Evolutionary conservation across 2,888 invertebrate genomes (phyloP), one percentile per base, ranked within the genome.

Genomic region (Tupiocoris notatus): DNA sequence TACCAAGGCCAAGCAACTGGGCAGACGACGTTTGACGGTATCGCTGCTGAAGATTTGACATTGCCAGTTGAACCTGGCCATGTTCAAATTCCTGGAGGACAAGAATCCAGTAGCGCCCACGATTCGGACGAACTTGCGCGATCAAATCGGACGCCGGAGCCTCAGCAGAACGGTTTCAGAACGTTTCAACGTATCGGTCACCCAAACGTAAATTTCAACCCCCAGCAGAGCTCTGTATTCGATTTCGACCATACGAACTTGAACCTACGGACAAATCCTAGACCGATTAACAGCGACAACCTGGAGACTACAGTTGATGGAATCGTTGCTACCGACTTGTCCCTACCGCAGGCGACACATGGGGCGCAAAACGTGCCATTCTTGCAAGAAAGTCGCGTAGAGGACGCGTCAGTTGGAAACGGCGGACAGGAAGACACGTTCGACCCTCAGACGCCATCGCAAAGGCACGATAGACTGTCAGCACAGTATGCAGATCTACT

Each of bases 1-100:
- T 73, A 62, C 73, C 62, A n/a, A 39, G 73, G 73, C 12, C 73
- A 73, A 9, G 73, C 73, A 6, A 39, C 2, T 1, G 73, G 73
- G 22, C 25, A 21, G 20, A 73, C 73, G 63, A 73, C 73, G 7
- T 73, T 39, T 23, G 73, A 73, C 39, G 73, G 73, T 12, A 63
- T 73, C 6, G 24, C 2, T n/a, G 62, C 62, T 17, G 24, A 24
- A 2, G 73, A 73, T 21, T 21, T 73, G 21, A 21, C 23, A 23
- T 39, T 73, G 16, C 73, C 73, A 18, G 1, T 3, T 1, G 22
- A 1, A 16, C 39, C 39, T 3, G 39, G 39, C 6, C 39, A 39
- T 7, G 12, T 7, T 12, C 39, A 3, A 12, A 3, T 39, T 12
- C 6, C 3, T 7, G 39, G 39, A 3, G n/a, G n/a, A n/a, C n/a